Evolutionary conservation across 2,797 vertebrate species (phyloP), one percentile per base, ranked within the genome.

Genomic region (Anguilla pacifica): DNA sequence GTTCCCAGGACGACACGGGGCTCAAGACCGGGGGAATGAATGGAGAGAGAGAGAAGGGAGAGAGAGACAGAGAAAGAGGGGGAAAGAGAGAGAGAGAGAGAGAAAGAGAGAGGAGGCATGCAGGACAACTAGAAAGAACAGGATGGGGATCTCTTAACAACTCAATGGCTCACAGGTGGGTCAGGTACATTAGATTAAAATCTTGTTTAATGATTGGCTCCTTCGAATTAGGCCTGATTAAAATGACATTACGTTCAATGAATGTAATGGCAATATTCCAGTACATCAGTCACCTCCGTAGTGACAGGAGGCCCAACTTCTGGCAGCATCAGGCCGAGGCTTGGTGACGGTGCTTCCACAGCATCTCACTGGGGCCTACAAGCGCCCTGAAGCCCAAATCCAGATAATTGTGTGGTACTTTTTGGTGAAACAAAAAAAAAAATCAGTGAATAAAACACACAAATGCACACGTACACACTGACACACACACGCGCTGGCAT

Each of bases 101-200:
- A 6, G 13, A n/a, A 28, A 51, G 1, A 5, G 82, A 35, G 1
- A 57, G 25, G 28, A 49, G 28, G 19, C 3, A 10, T 28, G 13
- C 1, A 31, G 46, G 15, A 25, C n/a, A 46, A 53, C 9, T 19
- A 11, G 28, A 28, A 51, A 25, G 35, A 83, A 57, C 49, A 9
- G 46, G 15, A 84, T 3, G 49, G 83, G 64, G 15, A 61, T n/a
- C 59, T n/a, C n/a, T 22, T 43, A 46, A 39, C 4, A n/a, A 67
- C 25, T 77, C 31, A 46, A 55, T 55, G 84, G 51, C 67, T 46
- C 51, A 22, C 25, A 70, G 35, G n/a, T 77, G 70, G 46, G 43
- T 86, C 74, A 87, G 77, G 61, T 55, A 61, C 22, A 82, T n/a
- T 46, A 87, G 6, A 9, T 22, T 25, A 31, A 67, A 61, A 31